Conservation (phyloP, 2,113 vertebrate species). For the Chloropsis hardwickii region DNA sequence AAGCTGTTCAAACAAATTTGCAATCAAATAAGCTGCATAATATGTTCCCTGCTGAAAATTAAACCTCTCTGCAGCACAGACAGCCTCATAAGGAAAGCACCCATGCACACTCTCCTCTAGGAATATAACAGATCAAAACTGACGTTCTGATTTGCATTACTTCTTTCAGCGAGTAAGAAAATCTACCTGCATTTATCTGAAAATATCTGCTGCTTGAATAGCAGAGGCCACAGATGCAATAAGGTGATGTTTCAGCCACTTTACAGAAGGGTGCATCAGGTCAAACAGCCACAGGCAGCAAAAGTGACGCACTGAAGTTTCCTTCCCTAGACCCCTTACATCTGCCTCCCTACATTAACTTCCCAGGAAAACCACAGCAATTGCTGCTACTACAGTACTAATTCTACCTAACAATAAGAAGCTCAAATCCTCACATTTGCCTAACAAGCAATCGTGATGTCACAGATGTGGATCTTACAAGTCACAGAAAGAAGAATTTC, state of each 20-base stretch:
- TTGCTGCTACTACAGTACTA: not conserved
- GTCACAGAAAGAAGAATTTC: not conserved
- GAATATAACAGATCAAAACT: constrained; percentile 61
- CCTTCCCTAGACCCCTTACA: not conserved
- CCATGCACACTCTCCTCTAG: constrained; percentile 57
- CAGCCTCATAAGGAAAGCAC: constrained; percentile 65
- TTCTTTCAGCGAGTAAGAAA: not conserved
- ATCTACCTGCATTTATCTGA: not conserved
- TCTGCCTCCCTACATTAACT: not conserved
- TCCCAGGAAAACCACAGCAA: not conserved
- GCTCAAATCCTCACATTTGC: not conserved
- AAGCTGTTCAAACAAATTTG: constrained; percentile 73
- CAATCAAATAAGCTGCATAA: constrained; percentile 73
- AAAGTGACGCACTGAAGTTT: not conserved
- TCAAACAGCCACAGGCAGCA: not conserved
- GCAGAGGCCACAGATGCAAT: not conserved
- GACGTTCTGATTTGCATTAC: constrained; percentile 23
- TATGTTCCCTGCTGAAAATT: constrained; percentile 67
- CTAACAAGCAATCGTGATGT: not conserved
- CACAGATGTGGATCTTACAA: not conserved
- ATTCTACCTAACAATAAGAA: not conserved
- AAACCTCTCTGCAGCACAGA: constrained; percentile 55
- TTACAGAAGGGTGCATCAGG: not conserved
- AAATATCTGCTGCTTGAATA: not conserved
- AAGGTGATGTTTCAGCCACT: not conserved